phyloP scores from a whole-genome alignment of 2,113 vertebrate genomes.

The Eudyptes chrysolophus region DNA sequence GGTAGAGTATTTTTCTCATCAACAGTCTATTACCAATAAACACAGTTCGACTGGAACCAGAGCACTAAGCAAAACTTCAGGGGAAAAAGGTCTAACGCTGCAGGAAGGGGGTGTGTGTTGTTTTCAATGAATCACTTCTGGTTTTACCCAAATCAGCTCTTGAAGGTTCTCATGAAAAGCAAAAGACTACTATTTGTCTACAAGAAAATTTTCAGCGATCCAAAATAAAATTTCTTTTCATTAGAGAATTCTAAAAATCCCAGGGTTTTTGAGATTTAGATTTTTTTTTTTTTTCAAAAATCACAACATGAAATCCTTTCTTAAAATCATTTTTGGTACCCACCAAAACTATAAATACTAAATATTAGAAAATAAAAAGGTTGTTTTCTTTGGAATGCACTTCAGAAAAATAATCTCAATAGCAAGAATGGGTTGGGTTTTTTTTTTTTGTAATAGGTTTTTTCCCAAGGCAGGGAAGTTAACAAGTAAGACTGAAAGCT shows the following conservation, averaged over 20 bases:
- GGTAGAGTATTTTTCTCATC: background rate
- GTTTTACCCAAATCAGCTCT: background rate
- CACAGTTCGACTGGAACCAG: background rate
- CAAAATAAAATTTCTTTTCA: background rate
- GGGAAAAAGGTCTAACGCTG: background rate
- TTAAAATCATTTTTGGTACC: background rate
- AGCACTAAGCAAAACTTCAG: background rate
- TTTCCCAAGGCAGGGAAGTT: background rate
- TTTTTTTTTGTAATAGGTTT: background rate
- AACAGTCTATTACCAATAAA: background rate
- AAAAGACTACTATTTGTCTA: background rate
- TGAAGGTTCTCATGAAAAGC: background rate
- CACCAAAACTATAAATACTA: background rate
- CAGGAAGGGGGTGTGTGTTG: background rate
- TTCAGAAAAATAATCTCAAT: background rate
- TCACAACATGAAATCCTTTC: background rate
- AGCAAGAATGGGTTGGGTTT: fast-evolving
- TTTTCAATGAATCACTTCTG: background rate
- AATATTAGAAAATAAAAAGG: background rate
- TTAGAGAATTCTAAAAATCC: background rate
- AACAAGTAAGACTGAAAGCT: background rate
- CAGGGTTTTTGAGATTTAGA: background rate
- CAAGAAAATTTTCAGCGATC: background rate
- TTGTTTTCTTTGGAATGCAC: background rate
- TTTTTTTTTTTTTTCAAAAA: background rate